Conservation (phyloP, 2,888 invertebrate species). For the Frankliniella fusca region DNA sequence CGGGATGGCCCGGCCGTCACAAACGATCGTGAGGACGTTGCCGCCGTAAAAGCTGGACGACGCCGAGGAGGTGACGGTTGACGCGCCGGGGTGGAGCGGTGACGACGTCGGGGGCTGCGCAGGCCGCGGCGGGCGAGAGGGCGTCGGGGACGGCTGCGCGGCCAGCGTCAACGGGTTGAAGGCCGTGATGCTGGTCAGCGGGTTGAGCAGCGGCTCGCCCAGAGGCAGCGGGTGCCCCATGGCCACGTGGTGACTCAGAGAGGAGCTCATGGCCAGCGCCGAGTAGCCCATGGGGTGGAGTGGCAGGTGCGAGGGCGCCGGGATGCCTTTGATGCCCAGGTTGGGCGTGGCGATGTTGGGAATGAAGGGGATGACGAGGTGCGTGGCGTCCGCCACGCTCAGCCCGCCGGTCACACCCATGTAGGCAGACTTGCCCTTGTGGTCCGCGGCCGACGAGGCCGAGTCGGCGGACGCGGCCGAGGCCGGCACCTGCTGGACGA, state of each 20-base stretch:
- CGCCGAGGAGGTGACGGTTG: not conserved
- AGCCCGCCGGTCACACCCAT: conserved; percentile 41
- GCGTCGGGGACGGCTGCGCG: conserved; percentile 31
- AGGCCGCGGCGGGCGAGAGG: conserved; percentile 39
- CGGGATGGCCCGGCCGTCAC: conserved; percentile 72
- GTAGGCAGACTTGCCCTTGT: conserved; percentile 3
- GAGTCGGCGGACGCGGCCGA: conserved; percentile 28
- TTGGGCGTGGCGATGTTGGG: conserved; percentile 55
- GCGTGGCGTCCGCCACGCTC: conserved; percentile 51
- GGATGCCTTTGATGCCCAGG: conserved; percentile 50
- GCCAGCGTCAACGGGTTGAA: conserved; percentile 64
- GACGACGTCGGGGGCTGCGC: conserved; percentile 50
- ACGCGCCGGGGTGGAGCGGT: conserved; percentile 31
- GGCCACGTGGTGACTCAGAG: not conserved
- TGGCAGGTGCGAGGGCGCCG: conserved; percentile 46
- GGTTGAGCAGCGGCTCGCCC: conserved; percentile 47
- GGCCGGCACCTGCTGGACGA: conserved; percentile 49
- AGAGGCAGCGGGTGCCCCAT: conserved; percentile 28
- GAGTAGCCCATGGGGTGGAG: conserved; percentile 45
- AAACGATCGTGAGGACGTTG: conserved; percentile 60
- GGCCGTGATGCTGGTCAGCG: conserved; percentile 64
- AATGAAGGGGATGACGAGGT: conserved; percentile 55
- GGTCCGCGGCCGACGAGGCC: conserved; percentile 30
- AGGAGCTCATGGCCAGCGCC: not conserved
- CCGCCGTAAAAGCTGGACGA: conserved; percentile 46